Conservation (phyloP, 2,113 vertebrate species). For the Chloropsis cyanopogon region DNA sequence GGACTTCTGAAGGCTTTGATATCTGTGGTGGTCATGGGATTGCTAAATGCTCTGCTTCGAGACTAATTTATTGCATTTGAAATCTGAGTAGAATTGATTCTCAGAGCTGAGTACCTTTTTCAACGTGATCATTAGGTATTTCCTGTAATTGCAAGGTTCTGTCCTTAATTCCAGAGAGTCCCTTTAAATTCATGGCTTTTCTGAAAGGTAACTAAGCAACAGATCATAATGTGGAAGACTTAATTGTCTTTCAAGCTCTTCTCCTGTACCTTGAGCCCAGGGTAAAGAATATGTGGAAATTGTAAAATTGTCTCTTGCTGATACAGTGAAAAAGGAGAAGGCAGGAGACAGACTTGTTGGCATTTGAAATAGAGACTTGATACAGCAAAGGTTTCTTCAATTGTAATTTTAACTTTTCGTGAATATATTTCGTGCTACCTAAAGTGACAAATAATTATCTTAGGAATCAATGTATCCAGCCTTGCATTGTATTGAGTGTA, state of each 20-base stretch:
- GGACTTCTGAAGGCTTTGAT: background rate
- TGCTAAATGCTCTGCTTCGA: background rate
- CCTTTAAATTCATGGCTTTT: background rate
- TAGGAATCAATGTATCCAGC: background rate
- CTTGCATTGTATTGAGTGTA: background rate
- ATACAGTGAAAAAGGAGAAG: background rate
- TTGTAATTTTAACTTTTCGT: background rate
- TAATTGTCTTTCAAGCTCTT: background rate
- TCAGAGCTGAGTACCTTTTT: background rate
- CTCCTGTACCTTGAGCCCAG: background rate
- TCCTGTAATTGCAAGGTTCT: background rate
- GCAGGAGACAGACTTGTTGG: background rate
- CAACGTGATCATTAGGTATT: background rate
- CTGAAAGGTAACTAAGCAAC: background rate
- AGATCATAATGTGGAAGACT: background rate
- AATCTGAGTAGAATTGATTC: background rate
- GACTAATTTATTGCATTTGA: background rate
- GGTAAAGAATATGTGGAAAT: background rate
- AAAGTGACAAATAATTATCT: background rate
- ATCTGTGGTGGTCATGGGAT: background rate
- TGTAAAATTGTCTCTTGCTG: background rate
- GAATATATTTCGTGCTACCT: background rate
- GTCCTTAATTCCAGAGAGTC: background rate
- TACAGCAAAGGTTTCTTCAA: background rate
- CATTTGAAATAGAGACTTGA: background rate